Evolutionary conservation across 2,797 vertebrate genomes (phyloP).

Genomic region (Remorina albescens): DNA sequence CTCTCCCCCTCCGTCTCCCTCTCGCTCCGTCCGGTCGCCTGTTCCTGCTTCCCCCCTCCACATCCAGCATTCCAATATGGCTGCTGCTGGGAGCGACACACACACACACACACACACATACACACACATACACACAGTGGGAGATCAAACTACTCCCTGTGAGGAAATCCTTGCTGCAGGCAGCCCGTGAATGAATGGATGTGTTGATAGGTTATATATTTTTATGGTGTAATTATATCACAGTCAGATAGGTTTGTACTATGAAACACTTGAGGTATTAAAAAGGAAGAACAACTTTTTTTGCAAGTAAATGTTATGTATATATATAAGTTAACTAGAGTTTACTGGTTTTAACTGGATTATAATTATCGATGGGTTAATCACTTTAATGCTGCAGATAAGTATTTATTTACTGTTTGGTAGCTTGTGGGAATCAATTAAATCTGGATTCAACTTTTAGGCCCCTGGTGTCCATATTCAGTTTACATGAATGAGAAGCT

Average conservation of each 20-base stretch:
- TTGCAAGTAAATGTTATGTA: no score
- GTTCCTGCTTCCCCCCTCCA: constrained; percentile 75
- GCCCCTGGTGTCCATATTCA: no score
- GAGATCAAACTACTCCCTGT: constrained; percentile 1
- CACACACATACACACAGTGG: not conserved
- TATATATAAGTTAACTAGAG: no score
- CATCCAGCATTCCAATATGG: constrained; percentile 85
- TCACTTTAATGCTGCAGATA: no score
- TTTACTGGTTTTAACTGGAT: no score
- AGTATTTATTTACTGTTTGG: no score
- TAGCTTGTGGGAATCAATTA: no score
- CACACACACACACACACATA: not conserved
- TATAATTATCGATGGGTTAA: no score
- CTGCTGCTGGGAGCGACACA: constrained; percentile 53
- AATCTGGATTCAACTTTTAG: no score
- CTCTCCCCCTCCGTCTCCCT: constrained; percentile 25
- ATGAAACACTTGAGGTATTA: not conserved
- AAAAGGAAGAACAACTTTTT: no score
- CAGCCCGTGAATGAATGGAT: constrained; percentile 56
- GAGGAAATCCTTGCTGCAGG: constrained; percentile 40
- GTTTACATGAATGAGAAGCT: no score
- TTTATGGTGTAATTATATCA: not conserved
- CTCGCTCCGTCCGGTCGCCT: constrained; percentile 54
- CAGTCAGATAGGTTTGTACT: not conserved
- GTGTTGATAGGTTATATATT: constrained; percentile 13